phyloP scores from a whole-genome alignment of 1,140 invertebrate genomes.

The Nymphalis io region DNA sequence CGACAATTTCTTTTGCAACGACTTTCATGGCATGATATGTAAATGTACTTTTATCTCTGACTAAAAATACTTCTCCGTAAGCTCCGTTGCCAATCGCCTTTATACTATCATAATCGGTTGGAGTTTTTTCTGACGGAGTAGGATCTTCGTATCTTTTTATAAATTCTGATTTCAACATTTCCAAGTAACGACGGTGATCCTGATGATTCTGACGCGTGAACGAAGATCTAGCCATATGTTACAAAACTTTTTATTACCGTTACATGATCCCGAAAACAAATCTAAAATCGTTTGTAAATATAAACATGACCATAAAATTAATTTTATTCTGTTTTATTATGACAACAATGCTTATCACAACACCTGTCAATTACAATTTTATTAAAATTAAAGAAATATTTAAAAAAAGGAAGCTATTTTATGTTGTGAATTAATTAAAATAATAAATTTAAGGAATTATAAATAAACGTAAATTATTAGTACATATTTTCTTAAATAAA shows the following conservation, averaged over 20 bases:
- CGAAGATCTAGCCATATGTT: constrained; percentile 54
- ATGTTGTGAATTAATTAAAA: too few species aligned
- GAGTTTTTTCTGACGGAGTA: constrained; percentile 34
- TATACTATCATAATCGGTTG: constrained; percentile 61
- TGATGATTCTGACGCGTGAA: constrained; percentile 60
- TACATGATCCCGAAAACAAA: constrained; percentile 4
- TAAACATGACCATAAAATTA: not conserved
- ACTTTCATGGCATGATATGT: constrained; percentile 95
- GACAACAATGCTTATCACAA: too few species aligned
- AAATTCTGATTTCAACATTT: constrained; percentile 67
- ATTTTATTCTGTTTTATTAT: too few species aligned
- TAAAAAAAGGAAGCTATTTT: too few species aligned
- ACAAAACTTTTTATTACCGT: not conserved
- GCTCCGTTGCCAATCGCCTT: constrained; percentile 91
- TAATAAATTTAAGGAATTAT: not conserved
- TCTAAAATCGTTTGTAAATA: constrained; percentile 2
- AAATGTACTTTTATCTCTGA: constrained; percentile 83
- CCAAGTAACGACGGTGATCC: constrained; percentile 65
- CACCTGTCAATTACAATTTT: not conserved
- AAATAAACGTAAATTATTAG: not conserved
- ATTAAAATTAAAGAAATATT: too few species aligned
- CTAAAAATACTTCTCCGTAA: constrained; percentile 93
- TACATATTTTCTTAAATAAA: not conserved
- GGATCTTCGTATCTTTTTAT: constrained; percentile 49
- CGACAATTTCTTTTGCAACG: constrained; percentile 92